These are phyloP conservation scores for Aegotheles bennettii DNA, from an alignment of 2,113 vertebrate species.

Conservation along the genomic window DNA sequence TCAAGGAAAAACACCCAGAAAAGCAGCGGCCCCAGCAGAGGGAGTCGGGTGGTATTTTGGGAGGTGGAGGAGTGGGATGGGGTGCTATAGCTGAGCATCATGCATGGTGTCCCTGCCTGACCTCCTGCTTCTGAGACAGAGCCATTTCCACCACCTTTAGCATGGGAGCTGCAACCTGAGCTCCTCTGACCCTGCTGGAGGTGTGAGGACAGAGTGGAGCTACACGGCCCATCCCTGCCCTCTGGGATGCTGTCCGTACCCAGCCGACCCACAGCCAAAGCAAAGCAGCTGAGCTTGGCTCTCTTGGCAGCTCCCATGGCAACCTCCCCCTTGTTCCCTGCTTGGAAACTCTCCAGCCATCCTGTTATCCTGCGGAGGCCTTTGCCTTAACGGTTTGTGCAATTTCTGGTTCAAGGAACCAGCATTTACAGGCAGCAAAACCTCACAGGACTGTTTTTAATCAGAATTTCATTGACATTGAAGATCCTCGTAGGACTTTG, in stretches of 20 bases:
- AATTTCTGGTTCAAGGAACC: not conserved
- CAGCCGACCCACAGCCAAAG: not conserved
- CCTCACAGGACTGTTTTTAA: not conserved
- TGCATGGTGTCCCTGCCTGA: not conserved
- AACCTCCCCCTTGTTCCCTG: not conserved
- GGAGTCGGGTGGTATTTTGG: accelerated
- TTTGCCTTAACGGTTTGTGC: not conserved
- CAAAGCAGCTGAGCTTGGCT: not conserved
- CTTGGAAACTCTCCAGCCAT: not conserved
- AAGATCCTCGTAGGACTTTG: constrained; percentile 2
- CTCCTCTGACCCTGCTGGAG: accelerated
- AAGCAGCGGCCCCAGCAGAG: not conserved
- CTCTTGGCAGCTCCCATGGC: not conserved
- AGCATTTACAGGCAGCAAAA: not conserved
- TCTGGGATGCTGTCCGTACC: not conserved
- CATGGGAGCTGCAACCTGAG: not conserved
- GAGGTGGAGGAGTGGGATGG: not conserved
- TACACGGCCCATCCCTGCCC: not conserved
- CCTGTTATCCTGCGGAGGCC: not conserved
- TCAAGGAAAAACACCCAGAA: not conserved
- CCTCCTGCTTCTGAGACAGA: not conserved
- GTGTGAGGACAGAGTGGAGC: not conserved
- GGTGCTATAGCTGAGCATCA: not conserved
- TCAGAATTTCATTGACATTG: not conserved
- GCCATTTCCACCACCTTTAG: not conserved